Evolutionary conservation across 2,797 vertebrate genomes (phyloP).

Genomic region (Leontocebus nigricollis): DNA sequence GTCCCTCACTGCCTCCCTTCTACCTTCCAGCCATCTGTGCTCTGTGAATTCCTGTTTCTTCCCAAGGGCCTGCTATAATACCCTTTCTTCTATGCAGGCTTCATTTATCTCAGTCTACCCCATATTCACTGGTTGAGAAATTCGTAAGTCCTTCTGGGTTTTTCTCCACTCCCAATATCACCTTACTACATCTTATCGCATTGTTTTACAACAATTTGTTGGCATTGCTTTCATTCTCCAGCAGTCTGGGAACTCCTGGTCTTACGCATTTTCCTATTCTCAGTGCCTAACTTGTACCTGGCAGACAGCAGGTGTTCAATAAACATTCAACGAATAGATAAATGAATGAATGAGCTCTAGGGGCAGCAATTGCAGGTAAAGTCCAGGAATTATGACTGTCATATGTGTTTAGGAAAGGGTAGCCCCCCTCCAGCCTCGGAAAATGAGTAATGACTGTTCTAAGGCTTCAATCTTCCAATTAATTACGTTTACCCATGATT

Average conservation of each 20-base stretch:
- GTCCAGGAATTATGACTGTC: not conserved
- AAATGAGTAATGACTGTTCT: not conserved
- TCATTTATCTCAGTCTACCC: not conserved
- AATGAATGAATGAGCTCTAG: not conserved
- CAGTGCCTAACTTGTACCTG: not conserved
- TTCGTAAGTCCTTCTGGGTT: not conserved
- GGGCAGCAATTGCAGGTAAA: not conserved
- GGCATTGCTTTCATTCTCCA: not conserved
- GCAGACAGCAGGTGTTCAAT: not conserved
- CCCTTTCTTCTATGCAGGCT: not conserved
- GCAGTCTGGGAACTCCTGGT: not conserved
- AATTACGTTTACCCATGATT: not conserved
- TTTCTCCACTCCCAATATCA: not conserved
- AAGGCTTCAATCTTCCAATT: not conserved
- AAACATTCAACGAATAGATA: not conserved
- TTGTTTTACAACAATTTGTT: not conserved
- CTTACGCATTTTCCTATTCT: not conserved
- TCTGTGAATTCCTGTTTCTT: not conserved
- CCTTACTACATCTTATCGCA: not conserved
- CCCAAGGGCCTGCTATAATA: not conserved
- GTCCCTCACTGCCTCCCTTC: not conserved
- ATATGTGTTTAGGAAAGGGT: not conserved
- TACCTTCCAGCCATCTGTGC: not conserved
- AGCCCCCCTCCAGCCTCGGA: not conserved
- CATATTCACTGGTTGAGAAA: not conserved